Conservation (phyloP, 2,888 invertebrate genomes). For the Neria commutata region DNA sequence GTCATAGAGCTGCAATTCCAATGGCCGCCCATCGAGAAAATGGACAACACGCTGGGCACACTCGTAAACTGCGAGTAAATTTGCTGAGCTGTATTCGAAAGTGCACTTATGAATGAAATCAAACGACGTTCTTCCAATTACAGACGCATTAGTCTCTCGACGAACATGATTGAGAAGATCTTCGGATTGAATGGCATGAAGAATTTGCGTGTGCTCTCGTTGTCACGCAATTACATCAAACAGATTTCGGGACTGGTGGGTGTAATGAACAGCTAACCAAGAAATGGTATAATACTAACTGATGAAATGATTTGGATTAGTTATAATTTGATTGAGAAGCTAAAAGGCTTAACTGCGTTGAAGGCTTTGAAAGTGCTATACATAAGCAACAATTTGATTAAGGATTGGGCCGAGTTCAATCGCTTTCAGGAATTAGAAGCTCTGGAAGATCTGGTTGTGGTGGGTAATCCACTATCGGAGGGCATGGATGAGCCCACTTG, state of each 20-base stretch:
- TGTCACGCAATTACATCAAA: constrained; percentile 92
- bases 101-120: too few relatives aligned
- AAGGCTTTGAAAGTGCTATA: constrained; percentile 83
- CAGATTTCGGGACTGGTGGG: constrained; percentile 83
- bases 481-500: constrained; percentile 74
- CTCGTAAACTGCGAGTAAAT: constrained; percentile 82
- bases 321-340: constrained; percentile 90
- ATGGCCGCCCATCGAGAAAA: constrained; percentile 94
- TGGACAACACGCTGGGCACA: constrained; percentile 83
- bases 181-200: constrained; percentile 83
- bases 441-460: constrained; percentile 81
- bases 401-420: constrained; percentile 89
- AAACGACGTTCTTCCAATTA: too few relatives aligned
- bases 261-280: background rate
- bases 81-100: constrained; percentile 28
- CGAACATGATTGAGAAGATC: constrained; percentile 94
- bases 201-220: constrained; percentile 80
- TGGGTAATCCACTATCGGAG: constrained; percentile 83
- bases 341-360: constrained; percentile 83
- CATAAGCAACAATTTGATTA: constrained; percentile 84
- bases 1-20: constrained; percentile 85
- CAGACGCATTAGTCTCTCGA: constrained; percentile 87
- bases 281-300: constrained; percentile 63
- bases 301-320: constrained; percentile 94
- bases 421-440: constrained; percentile 78